Evolutionary conservation across 1,140 invertebrate genomes (phyloP), one percentile per base, ranked within the genome.

Genomic region (Dinothrombium tinctorium): DNA sequence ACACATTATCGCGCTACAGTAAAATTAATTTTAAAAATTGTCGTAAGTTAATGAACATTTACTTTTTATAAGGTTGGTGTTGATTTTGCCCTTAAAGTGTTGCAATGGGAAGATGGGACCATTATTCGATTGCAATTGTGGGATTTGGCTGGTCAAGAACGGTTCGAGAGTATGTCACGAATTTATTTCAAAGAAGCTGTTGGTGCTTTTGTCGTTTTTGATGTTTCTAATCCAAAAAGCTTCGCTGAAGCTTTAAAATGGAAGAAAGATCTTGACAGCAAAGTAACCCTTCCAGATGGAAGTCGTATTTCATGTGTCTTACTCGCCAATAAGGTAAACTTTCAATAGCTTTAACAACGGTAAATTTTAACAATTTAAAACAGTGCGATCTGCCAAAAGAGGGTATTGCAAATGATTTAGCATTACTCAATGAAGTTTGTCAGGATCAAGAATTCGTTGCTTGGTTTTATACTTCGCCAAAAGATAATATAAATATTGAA

Each of bases 141-240:
- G 90, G 90, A 96, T 14, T 25, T 39, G 4, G 37, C 37, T 15
- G 37, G 87, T 37, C 89, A 96, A 62, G 89, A 96, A 56, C 63
- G 90, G 40, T 98, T 95, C 60, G 89, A 89, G 6, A 96, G 94
- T 56, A 98, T 99, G 90, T 98, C 90, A 0, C 61, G 92, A 37
- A 89, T 98, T 0, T 99, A 98, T 62, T 99, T 96, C 63, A 95
- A 95, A 62, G 90, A 98, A 62, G 89, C 92, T 0, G 84, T 96
- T 4, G 92, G 86, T n/a, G 89, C 89, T 5, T 92, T 98, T 56
- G 82, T 98, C 50, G 89, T 96, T 2, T 95, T 94, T 57, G 90
- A 96, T 59, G 82, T 92, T 4, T 89, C 83, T 7, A 66, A 86
- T 53, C 69, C 72, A 22, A 74, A 79, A 2, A 94, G 90, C 17